Evolutionary conservation across 1,140 invertebrate genomes (phyloP).

Genomic region (Drosophila ironensis): DNA sequence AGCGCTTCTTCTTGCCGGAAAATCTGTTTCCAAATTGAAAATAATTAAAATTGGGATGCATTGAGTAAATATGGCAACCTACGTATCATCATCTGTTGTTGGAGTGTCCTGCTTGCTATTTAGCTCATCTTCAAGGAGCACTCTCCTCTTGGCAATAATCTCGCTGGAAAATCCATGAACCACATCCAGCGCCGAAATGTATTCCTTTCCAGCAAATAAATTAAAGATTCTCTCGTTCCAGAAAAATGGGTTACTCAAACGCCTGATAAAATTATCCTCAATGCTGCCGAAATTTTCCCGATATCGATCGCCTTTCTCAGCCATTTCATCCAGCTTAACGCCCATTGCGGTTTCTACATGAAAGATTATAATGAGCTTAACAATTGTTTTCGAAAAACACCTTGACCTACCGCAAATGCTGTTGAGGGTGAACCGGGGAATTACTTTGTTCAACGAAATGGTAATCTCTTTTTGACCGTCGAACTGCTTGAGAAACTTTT

Average conservation of each 20-base stretch:
- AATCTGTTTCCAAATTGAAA: not conserved
- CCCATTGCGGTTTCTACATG: slow-evolving; percentile 91
- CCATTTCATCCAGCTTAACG: slow-evolving; percentile 82
- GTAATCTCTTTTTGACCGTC: slow-evolving; percentile 16
- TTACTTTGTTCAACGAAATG: slow-evolving; percentile 54
- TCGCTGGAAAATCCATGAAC: slow-evolving; percentile 70
- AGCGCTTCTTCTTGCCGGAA: slow-evolving; percentile 82
- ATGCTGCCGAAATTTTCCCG: slow-evolving; percentile 58
- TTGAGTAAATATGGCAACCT: too few relatives aligned
- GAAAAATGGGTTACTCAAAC: slow-evolving; percentile 56
- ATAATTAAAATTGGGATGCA: too few relatives aligned
- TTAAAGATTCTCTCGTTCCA: slow-evolving; percentile 60
- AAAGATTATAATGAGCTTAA: not conserved
- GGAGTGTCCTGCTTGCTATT: not conserved
- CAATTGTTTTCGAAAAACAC: not conserved
- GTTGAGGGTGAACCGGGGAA: slow-evolving; percentile 88
- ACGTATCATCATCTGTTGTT: slow-evolving; percentile 50
- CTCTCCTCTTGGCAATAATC: slow-evolving; percentile 64
- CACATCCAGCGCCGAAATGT: slow-evolving; percentile 34
- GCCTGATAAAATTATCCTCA: slow-evolving; percentile 56
- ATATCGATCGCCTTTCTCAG: slow-evolving; percentile 67
- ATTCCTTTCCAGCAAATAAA: slow-evolving; percentile 32
- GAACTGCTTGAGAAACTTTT: slow-evolving; percentile 67
- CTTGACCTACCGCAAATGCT: slow-evolving; percentile 87
- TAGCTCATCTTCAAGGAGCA: slow-evolving; percentile 31